Conservation (phyloP, 2,888 invertebrate species). For the Latrodectus elegans region DNA sequence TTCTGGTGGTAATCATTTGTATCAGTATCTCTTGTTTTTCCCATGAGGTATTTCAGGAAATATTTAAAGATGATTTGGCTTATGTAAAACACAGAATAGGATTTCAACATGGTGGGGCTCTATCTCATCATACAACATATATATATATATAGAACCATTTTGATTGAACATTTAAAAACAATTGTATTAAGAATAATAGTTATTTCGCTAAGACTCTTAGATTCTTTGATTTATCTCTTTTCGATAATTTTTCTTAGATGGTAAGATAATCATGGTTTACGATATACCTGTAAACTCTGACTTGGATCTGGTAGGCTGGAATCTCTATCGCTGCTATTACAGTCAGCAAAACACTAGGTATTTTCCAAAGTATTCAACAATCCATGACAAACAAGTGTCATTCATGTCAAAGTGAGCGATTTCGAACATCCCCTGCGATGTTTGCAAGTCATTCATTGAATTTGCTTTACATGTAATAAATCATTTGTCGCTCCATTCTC, state of each 20-base stretch:
- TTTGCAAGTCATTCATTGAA: not conserved
- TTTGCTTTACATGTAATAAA: too few relatives aligned
- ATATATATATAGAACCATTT: too few relatives aligned
- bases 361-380: not conserved
- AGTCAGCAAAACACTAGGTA: not conserved
- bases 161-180: not conserved
- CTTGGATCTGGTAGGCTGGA: not conserved
- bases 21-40: too few relatives aligned
- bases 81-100: too few relatives aligned
- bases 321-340: not conserved
- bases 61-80: too few relatives aligned
- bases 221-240: not conserved
- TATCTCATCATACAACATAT: too few relatives aligned
- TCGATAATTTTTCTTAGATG: not conserved
- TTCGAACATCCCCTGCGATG: not conserved
- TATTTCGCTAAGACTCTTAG: not conserved
- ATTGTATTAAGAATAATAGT: not conserved
- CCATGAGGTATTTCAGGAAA: too few relatives aligned
- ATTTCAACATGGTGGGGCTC: too few relatives aligned
- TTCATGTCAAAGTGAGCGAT: not conserved
- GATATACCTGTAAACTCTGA: not conserved
- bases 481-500: too few relatives aligned
- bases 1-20: too few relatives aligned
- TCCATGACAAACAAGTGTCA: not conserved
- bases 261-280: not conserved